Conservation (phyloP, 2,113 vertebrate species). For the Neopipo cinnamomea region DNA sequence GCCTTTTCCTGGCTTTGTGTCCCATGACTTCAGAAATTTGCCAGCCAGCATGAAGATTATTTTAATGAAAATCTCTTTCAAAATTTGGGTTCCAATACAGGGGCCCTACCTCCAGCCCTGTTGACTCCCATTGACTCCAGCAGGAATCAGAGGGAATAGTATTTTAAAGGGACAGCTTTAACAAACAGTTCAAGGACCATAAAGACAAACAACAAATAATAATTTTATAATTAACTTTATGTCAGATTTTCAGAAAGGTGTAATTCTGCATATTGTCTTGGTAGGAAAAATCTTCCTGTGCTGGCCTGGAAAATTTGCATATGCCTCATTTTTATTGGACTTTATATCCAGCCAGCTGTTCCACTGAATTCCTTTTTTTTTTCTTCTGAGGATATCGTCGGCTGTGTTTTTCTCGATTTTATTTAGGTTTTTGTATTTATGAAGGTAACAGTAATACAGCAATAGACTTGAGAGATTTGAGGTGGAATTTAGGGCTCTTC, state of each 20-base stretch:
- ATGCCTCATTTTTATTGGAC: background rate
- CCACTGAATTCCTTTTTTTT: background rate
- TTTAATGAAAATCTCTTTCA: conserved; percentile 14
- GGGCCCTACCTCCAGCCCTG: background rate
- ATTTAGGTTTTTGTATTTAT: background rate
- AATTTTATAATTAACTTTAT: background rate
- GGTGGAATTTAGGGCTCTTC: background rate
- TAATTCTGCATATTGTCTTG: background rate
- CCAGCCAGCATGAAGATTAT: background rate
- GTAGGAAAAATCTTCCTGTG: background rate
- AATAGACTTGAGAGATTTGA: background rate
- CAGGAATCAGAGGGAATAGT: background rate
- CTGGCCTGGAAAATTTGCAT: background rate
- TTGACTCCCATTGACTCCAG: background rate
- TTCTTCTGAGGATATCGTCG: background rate
- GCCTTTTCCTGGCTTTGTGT: conserved; percentile 20
- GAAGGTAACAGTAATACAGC: background rate
- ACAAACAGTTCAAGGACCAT: background rate
- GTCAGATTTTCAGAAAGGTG: background rate
- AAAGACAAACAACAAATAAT: background rate
- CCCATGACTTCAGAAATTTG: background rate
- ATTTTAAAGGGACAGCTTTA: background rate
- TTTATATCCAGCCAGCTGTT: conserved; percentile 9
- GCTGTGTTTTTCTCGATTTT: background rate
- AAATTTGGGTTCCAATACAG: background rate